Evolutionary conservation across 2,797 vertebrate species (phyloP).

Genomic region (Aselliscus stoliczkanus): DNA sequence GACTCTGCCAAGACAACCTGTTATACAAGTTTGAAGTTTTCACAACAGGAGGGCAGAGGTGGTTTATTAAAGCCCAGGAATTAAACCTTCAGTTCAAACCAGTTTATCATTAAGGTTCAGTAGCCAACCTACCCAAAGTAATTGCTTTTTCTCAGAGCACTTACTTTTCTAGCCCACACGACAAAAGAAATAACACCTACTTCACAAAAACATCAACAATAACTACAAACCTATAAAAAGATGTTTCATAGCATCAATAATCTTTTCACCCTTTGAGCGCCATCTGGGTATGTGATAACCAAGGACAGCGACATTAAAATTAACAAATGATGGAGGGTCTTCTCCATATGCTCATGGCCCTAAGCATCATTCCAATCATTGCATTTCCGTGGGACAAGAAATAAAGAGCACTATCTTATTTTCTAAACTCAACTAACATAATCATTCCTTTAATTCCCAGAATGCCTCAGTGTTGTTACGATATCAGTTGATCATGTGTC

Average conservation of each 20-base stretch:
- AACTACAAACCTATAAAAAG: not conserved
- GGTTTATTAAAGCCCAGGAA: not conserved
- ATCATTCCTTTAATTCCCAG: not conserved
- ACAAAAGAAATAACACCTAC: not conserved
- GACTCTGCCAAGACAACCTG: not conserved
- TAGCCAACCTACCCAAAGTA: not conserved
- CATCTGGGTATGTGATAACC: not conserved
- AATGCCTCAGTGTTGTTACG: not conserved
- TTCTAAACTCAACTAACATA: not conserved
- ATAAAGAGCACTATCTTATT: not conserved
- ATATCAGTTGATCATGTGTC: not conserved
- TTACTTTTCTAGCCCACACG: not conserved
- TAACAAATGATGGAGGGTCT: not conserved
- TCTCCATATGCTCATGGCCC: not conserved
- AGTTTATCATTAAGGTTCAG: slow-evolving; percentile 20
- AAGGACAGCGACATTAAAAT: not conserved
- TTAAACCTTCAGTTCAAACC: slow-evolving; percentile 4
- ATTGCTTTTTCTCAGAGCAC: not conserved
- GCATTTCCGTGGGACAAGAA: not conserved
- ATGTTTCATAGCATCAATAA: not conserved
- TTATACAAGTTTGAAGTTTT: not conserved
- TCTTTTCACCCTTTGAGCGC: not conserved
- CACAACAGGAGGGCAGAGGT: not conserved
- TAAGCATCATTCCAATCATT: not conserved
- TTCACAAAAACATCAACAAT: slow-evolving; percentile 11